A percentile compares a stretch with the other conserved stretches of the same genome.
These are phyloP conservation scores for Ammodytes marinus DNA, from an alignment of 2,113 vertebrate species.

Conservation along the genomic window DNA sequence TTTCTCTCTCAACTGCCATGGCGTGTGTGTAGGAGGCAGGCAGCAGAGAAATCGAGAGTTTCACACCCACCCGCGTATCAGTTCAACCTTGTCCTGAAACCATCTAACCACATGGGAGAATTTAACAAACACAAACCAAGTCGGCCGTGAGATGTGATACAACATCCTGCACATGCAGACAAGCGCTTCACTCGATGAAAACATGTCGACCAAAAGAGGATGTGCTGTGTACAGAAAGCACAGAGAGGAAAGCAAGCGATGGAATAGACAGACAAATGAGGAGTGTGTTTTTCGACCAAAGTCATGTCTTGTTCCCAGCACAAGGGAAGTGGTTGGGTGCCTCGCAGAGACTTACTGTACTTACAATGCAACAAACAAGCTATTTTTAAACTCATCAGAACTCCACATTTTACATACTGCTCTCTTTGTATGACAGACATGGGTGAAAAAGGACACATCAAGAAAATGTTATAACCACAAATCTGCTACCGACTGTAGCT, in stretches of 20 bases:
- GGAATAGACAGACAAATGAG: conserved; percentile 49
- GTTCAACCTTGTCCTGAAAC: conserved; percentile 73
- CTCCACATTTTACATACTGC: conserved; percentile 6
- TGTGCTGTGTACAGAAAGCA: conserved; percentile 47
- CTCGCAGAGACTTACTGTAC: conserved; percentile 44
- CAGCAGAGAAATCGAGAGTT: conserved; percentile 52
- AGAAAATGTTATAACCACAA: background rate
- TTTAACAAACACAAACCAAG: conserved; percentile 55
- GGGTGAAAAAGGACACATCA: background rate
- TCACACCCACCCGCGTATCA: conserved; percentile 59
- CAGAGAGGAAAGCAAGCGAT: conserved; percentile 34
- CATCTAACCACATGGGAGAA: conserved; percentile 69
- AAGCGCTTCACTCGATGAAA: conserved; percentile 41
- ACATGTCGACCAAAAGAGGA: conserved; percentile 63
- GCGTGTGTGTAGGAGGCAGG: conserved; percentile 46
- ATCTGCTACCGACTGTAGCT: background rate
- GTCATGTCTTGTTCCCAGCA: conserved; percentile 64
- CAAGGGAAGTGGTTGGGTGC: conserved; percentile 66
- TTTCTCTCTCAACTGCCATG: conserved; percentile 24
- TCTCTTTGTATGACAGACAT: background rate
- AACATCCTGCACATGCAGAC: conserved; percentile 72
- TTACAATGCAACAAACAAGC: conserved; percentile 21
- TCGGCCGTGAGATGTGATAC: conserved; percentile 52
- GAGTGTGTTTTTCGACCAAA: conserved; percentile 60
- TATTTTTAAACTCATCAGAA: conserved; percentile 46